Evolutionary conservation across 2,888 invertebrate genomes (phyloP).

Genomic region (Clusia tigrina): DNA sequence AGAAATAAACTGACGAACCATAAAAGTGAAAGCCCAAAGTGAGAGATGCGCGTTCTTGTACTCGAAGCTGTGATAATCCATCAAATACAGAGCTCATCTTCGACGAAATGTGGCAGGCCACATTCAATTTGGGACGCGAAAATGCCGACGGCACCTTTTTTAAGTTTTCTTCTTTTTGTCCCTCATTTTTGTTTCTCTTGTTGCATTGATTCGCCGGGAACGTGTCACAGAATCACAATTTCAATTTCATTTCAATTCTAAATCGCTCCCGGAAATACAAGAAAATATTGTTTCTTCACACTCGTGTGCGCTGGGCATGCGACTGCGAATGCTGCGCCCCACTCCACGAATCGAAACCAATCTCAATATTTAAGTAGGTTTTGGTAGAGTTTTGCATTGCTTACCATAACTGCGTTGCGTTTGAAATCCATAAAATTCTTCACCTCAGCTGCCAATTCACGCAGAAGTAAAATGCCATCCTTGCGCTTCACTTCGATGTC

Average conservation of each 20-base stretch:
- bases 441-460: conserved; percentile 88
- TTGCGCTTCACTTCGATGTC: conserved; percentile 81
- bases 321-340: too few species aligned
- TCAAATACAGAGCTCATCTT: conserved; percentile 15
- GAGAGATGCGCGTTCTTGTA: background rate
- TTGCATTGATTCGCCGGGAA: background rate
- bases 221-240: background rate
- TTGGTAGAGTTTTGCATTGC: conserved; percentile 52
- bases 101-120: too few species aligned
- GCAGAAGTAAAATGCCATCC: conserved; percentile 83
- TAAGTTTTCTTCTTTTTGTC: background rate
- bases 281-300: conserved; percentile 49
- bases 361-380: background rate
- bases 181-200: too few species aligned
- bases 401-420: conserved; percentile 90
- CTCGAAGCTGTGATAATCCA: conserved; percentile 15
- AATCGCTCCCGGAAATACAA: conserved; percentile 31
- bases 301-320: conserved; percentile 4
- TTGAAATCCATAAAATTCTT: conserved; percentile 94
- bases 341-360: background rate
- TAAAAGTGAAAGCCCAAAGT: conserved; percentile 21
- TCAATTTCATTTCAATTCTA: conserved; percentile 21
- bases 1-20: conserved; percentile 13
- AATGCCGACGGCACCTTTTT: background rate
- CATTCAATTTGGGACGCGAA: conserved; percentile 1